Conservation (phyloP, 2,888 invertebrate genomes). For the Netelia fuscicornis region DNA sequence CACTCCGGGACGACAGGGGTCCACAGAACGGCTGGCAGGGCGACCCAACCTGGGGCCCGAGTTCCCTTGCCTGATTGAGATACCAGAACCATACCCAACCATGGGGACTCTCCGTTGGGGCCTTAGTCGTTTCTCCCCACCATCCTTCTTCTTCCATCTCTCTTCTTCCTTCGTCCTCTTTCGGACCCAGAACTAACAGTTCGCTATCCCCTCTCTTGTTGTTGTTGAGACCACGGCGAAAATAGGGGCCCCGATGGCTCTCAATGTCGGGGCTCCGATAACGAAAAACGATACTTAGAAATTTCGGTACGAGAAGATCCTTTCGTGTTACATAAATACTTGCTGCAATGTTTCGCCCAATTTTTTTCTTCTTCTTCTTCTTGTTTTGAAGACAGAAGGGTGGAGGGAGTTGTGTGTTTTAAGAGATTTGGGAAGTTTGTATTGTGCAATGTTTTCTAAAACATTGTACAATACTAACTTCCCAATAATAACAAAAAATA, state of each 20-base stretch:
- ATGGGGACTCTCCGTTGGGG: conserved; percentile 53
- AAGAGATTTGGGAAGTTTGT: no score
- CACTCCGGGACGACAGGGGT: conserved; percentile 76
- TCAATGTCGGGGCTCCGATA: conserved; percentile 50
- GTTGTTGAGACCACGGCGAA: conserved; percentile 35
- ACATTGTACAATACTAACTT: no score
- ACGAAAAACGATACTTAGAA: conserved; percentile 9
- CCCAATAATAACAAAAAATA: no score
- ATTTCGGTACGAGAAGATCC: not conserved
- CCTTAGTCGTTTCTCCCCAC: conserved; percentile 57
- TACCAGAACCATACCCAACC: conserved; percentile 79
- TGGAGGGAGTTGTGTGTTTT: no score
- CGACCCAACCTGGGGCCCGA: conserved; percentile 80
- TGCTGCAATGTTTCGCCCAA: no score
- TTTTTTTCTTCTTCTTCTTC: no score
- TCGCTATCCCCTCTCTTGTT: conserved; percentile 50
- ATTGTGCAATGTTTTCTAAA: no score
- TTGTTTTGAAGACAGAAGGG: no score
- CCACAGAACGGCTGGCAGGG: conserved; percentile 80
- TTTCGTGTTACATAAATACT: no score
- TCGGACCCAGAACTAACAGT: conserved; percentile 50
- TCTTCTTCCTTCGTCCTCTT: conserved; percentile 48
- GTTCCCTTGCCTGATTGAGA: conserved; percentile 82
- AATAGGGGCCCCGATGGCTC: conserved; percentile 64
- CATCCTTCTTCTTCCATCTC: conserved; percentile 34